Evolutionary conservation across 2,888 invertebrate genomes (phyloP), one percentile per base, ranked within the genome.

Genomic region (Artemia sinica): DNA sequence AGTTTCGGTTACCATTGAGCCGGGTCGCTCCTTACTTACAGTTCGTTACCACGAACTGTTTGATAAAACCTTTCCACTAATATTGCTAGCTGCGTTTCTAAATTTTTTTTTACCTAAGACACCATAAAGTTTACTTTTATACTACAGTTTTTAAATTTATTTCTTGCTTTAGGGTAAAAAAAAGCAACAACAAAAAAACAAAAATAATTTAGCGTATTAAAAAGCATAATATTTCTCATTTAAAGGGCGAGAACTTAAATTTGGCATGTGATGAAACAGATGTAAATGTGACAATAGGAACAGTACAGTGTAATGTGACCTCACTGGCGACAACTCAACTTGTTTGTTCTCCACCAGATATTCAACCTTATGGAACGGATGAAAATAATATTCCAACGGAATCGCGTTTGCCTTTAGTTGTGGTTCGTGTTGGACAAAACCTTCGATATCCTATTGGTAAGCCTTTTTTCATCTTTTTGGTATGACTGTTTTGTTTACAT

Each of bases 241-340:
- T 76, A 65, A 75, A 82, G 82, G 97, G 97, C n/a, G 90, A 91
- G 77, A 88, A 91, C 79, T 81, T 97, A 74, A 91, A 90, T 77
- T 84, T 88, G 74, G 95, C 95, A 9, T 90, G 92, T 75, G 92
- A 92, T 78, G 92, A 94, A 77, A 85, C 88, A 8, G 97, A 96
- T 79, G 91, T 96, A 0, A 84, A 87, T 74, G 95, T 98, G 7
- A 91, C 89, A 18, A 92, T 98, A 73, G 97, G 97, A 7, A 85
- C 84, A 7, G 84, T 86, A 74, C 84, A 86, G 50, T 98, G 97
- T 77, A 95, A 95, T 79, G 91, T 98, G 13, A 95, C 96, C 3
- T 91, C 94, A 71, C 81, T 98, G 66, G 92, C 95, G 2, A 83
- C 87, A 77, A 87, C 87, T 58, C 95, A 96, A 77, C 81, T 98